Evolutionary conservation across 2,797 vertebrate species (phyloP).

Genomic region (Arrhamphus sclerolepis): DNA sequence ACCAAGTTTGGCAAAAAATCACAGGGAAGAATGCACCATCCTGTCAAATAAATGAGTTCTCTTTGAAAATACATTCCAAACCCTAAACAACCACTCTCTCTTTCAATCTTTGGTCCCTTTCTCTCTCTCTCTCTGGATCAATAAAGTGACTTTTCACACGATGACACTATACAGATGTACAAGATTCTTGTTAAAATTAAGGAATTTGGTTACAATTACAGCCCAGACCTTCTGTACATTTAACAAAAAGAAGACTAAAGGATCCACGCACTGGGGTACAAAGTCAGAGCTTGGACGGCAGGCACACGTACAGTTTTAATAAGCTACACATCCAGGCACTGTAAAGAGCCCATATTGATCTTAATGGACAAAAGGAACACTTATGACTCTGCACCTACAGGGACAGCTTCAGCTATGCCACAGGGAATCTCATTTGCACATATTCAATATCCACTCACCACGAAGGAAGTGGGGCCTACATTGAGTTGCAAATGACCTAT

Average conservation of each 20-base stretch:
- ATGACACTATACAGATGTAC: constrained; percentile 22
- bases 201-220: not conserved
- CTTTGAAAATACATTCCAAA: not conserved
- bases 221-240: not conserved
- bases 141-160: constrained; percentile 44
- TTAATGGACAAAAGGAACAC: constrained; percentile 14
- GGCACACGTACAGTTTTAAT: not conserved
- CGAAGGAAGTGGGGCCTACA: constrained; percentile 55
- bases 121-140: constrained; percentile 26
- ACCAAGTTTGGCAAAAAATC: not conserved
- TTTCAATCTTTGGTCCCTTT: not conserved
- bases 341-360: constrained; percentile 16
- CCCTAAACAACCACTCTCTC: constrained; percentile 2
- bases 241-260: constrained; percentile 7
- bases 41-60: constrained; percentile 10
- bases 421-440: constrained; percentile 70
- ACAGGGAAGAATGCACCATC: not conserved
- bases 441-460: constrained; percentile 65
- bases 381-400: constrained; percentile 17
- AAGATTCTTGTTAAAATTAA: not conserved
- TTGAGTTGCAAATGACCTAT: constrained; percentile 75
- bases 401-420: constrained; percentile 34
- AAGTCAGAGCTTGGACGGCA: constrained; percentile 3
- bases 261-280: not conserved
- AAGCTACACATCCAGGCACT: not conserved